Evolutionary conservation across 2,888 invertebrate genomes (phyloP).

Genomic region (Aleiodes leptofemur): DNA sequence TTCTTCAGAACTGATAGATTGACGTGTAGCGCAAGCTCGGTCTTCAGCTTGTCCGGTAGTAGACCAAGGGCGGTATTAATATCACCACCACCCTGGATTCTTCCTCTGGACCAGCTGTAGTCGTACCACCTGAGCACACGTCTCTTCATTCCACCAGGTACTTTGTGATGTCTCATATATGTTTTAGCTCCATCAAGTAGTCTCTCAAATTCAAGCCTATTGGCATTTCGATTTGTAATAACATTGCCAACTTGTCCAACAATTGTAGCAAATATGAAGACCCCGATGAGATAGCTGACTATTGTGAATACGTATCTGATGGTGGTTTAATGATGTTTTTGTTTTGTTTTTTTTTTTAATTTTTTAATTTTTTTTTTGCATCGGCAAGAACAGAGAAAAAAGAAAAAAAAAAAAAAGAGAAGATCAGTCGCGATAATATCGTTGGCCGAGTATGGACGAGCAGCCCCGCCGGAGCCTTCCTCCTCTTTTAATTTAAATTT

Average conservation of each 20-base stretch:
- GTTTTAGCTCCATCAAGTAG: conserved; percentile 96
- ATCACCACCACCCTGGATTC: conserved; percentile 96
- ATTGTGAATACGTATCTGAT: conserved; percentile 97
- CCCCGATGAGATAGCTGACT: conserved; percentile 96
- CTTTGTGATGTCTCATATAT: conserved; percentile 98
- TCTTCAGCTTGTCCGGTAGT: conserved; percentile 96
- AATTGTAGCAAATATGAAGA: conserved; percentile 98
- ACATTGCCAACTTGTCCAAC: conserved; percentile 99
- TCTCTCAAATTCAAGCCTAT: conserved; percentile 95
- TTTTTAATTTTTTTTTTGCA: neutral
- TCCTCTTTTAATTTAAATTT: conserved; percentile 58
- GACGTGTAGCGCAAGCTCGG: conserved; percentile 96
- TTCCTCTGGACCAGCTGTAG: conserved; percentile 97
- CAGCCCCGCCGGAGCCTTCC: conserved; percentile 74
- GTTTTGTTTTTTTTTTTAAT: neutral
- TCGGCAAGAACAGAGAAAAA: conserved; percentile 60
- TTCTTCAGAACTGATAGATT: conserved; percentile 96
- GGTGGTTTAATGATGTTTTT: conserved; percentile 54
- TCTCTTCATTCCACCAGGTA: conserved; percentile 96
- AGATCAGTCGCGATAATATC: conserved; percentile 66
- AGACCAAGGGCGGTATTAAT: conserved; percentile 96
- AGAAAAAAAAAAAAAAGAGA: conserved; percentile 52
- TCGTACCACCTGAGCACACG: conserved; percentile 97
- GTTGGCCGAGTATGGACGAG: conserved; percentile 68
- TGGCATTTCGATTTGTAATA: conserved; percentile 97